These are phyloP conservation scores for Mesembrinibis cayennensis DNA, from an alignment of 2,113 vertebrate species.

Conservation along the genomic window DNA sequence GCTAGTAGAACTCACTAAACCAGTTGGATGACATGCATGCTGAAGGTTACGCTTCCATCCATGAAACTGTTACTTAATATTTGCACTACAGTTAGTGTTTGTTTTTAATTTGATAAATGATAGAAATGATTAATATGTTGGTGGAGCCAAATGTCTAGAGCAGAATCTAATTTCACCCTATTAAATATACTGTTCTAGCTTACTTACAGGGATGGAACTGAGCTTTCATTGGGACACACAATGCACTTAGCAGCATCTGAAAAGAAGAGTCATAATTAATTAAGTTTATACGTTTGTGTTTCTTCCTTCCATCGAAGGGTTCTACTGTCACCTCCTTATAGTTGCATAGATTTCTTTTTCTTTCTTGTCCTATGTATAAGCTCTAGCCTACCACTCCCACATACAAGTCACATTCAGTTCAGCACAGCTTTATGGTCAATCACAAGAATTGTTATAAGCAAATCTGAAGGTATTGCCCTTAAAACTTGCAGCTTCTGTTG, in stretches of 20 bases:
- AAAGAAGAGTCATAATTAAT: neutral
- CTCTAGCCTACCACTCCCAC: neutral
- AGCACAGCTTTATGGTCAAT: neutral
- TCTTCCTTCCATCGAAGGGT: neutral
- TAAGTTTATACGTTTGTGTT: neutral
- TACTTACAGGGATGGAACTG: neutral
- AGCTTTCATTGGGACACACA: neutral
- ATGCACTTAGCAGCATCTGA: neutral
- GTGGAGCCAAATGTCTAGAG: neutral
- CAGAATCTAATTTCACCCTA: neutral
- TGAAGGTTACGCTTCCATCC: neutral
- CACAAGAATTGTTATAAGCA: neutral
- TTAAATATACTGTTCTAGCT: neutral
- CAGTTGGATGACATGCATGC: conserved; percentile 22
- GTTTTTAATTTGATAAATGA: neutral
- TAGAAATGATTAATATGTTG: neutral
- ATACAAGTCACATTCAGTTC: neutral
- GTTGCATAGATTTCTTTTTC: neutral
- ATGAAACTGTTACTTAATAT: neutral
- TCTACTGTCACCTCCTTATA: neutral
- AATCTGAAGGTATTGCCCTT: neutral
- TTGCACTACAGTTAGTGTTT: conserved; percentile 2
- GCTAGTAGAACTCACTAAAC: conserved; percentile 36
- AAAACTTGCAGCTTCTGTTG: neutral
- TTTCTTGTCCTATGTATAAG: neutral